Conservation (phyloP, 2,888 invertebrate species). For the Scaptomyza caliginosa region DNA sequence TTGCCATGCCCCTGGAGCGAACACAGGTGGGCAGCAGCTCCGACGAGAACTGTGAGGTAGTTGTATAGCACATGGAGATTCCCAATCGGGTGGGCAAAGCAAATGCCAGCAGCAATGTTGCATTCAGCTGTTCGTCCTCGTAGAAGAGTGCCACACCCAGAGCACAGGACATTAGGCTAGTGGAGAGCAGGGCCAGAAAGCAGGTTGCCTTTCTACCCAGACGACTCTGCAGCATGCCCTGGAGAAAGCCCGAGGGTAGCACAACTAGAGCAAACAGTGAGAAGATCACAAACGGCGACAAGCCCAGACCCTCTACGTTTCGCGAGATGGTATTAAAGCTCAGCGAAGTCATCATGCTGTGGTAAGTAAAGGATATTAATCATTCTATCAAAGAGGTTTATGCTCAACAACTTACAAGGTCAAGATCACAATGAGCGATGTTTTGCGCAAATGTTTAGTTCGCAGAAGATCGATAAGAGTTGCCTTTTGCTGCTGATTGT, state of each 20-base stretch:
- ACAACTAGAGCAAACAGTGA: slow-evolving; percentile 85
- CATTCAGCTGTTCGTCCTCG: slow-evolving; percentile 63
- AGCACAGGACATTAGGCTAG: slow-evolving; percentile 84
- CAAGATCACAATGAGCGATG: slow-evolving; percentile 85
- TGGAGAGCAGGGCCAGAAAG: slow-evolving; percentile 84
- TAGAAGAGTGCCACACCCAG: slow-evolving; percentile 83
- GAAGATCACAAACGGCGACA: slow-evolving; percentile 85
- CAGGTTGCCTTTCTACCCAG: slow-evolving; percentile 85
- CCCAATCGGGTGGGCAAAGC: slow-evolving; percentile 85
- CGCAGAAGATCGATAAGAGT: slow-evolving; percentile 84
- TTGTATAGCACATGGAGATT: slow-evolving; percentile 87
- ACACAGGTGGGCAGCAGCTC: slow-evolving; percentile 87
- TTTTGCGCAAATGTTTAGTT: slow-evolving; percentile 85
- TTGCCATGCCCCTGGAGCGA: slow-evolving; percentile 86
- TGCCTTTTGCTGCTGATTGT: slow-evolving; percentile 47
- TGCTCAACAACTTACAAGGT: slow-evolving; percentile 85
- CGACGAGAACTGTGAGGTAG: slow-evolving; percentile 87
- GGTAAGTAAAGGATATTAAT: neutral
- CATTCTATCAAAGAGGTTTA: neutral
- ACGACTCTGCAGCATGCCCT: slow-evolving; percentile 77
- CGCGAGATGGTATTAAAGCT: slow-evolving; percentile 86
- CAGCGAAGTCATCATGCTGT: slow-evolving; percentile 86
- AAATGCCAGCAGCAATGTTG: slow-evolving; percentile 83
- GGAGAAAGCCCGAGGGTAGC: slow-evolving; percentile 84
- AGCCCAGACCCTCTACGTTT: slow-evolving; percentile 85